Base-by-base conservation (phyloP, 2,113 vertebrate species). In the Ciconia maguari region DNA sequence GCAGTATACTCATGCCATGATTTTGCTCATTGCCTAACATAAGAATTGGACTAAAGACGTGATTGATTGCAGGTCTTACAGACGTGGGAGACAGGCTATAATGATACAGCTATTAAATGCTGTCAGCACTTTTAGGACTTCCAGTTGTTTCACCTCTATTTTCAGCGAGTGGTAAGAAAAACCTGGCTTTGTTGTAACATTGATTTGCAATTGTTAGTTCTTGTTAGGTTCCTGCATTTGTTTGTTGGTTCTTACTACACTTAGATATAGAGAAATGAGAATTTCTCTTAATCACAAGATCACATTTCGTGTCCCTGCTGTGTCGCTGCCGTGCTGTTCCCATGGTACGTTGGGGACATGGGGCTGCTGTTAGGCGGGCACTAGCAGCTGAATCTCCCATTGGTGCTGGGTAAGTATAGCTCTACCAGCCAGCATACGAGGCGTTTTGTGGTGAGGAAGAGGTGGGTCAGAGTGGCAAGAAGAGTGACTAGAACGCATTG, bases 261-360 rank as follows among this genome's bases (percentile, higher is more conserved):
- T 76, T 84, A 55, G 22, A 30, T 71, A 17, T 1, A 71, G 36
- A 76, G 44, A 68, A 77, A 26, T 12, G 76, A 72, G n/a, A 36
- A 52, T 71, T 84, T 44, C 6, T 70, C 34, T 89, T 76, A 68
- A n/a, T 82, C 22, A 20, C 48, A 65, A 70, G 51, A 58, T 5
- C 7, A 5, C 16, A 7, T 75, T 2, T 10, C 34, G 83, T 44
- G 29, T 77, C 16, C 30, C 7, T 76, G 42, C 7, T 38, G 10
- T 48, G 38, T 25, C 48, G 17, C 24, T 55, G n/a, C 49, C 20
- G 4, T 21, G 34, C 36, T 64, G 13, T 54, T 87, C 71, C 62
- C n/a, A 3, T 36, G 27, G 25, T 52, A 22, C 1, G 2, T 0
- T 25, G 32, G 34, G 58, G 13, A 44, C 41, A 15, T 3, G 7